Evolutionary conservation across 1,140 invertebrate genomes (phyloP).

Genomic region (Musca domestica): DNA sequence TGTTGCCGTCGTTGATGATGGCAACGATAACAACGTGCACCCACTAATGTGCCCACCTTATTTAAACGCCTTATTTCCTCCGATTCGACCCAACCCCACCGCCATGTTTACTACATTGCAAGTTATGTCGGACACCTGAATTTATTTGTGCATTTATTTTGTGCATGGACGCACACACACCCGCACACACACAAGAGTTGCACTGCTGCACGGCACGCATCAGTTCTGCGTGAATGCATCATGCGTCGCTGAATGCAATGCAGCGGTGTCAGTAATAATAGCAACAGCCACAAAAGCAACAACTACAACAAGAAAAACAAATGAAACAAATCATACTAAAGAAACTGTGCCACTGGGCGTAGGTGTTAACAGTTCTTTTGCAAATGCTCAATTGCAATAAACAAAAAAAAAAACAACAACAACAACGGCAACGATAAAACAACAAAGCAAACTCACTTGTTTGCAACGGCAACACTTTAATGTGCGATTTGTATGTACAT

Average conservation of each 20-base stretch:
- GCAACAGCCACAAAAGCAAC: neutral
- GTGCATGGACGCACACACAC: neutral
- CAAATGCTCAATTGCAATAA: neutral
- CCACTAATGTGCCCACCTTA: too few species aligned
- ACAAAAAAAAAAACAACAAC: neutral
- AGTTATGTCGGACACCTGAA: neutral
- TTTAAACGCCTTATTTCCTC: too few species aligned
- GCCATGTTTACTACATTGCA: neutral
- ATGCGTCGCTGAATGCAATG: neutral
- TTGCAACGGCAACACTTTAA: neutral
- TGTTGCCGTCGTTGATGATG: too few species aligned
- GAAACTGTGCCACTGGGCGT: constrained; percentile 16
- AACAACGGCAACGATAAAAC: too few species aligned
- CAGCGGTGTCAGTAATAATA: neutral
- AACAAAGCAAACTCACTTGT: too few species aligned
- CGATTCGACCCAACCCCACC: neutral
- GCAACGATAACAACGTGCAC: too few species aligned
- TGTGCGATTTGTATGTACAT: neutral
- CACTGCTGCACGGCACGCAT: neutral
- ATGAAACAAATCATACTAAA: neutral
- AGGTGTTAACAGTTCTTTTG: constrained; percentile 14
- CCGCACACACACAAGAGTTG: neutral
- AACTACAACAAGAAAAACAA: neutral
- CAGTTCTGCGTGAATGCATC: constrained; percentile 2
- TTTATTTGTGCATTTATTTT: too few species aligned